Evolutionary conservation across 2,113 vertebrate genomes (phyloP), one percentile per base, ranked within the genome.

Genomic region (Ceuthmochares aereus): DNA sequence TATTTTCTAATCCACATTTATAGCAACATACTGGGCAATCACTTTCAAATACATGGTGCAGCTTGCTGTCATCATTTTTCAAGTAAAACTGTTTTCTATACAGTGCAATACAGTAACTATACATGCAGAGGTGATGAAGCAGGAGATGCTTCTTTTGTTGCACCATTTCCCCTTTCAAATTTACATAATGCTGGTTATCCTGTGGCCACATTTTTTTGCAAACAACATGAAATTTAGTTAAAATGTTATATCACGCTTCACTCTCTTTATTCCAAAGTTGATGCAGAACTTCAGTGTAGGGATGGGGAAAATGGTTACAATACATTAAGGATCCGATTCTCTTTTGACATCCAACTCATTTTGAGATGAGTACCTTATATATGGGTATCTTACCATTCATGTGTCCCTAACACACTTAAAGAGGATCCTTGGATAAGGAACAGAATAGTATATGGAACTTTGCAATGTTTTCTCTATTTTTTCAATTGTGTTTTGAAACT

Each of bases 151-250:
- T 34, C 12, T 78, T 43, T 40, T 51, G 15, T 29, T 70, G 42
- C 20, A 62, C 14, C 2, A 0, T 73, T 69, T 87, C 40, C 13
- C 14, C 45, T 74, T 67, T 51, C 9, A 47, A 12, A 22, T 64
- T 82, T 59, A 52, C 10, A 32, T 15, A 47, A 2, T 32, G 12
- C 14, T 80, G 29, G 1, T 69, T 79, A 75, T 49, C 14, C 12
- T 26, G 2, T 60, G 25, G 34, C 37, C 30, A 37, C 0, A 0
- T 1, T 62, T 75, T 75, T 88, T 78, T 47, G 19, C 42, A 40
- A 76, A 36, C 9, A 42, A 17, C 0, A 2, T 77, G 52, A 74
- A 51, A 29, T 75, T 27, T 0, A 54, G 12, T 42, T 75, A 42
- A 75, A 92, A 82, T 26, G 22, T 34, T 63, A 7, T 43, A 25